These are phyloP conservation scores for Acipenser ruthenus DNA, from an alignment of 2,797 vertebrate genomes.

Conservation along the genomic window DNA sequence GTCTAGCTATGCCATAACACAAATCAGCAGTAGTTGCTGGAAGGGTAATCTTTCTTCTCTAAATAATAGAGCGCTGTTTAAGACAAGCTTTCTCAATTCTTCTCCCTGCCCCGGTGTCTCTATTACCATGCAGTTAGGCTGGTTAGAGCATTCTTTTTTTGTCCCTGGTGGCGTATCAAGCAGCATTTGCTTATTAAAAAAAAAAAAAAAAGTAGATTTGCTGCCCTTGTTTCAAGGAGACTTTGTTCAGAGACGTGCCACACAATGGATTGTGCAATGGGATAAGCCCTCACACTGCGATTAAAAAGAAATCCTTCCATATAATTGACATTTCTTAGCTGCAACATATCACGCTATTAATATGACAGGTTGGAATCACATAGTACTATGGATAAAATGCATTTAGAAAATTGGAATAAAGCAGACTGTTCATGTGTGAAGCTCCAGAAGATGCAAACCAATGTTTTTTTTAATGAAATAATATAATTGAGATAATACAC, in stretches of 20 bases:
- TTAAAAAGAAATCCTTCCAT: neutral
- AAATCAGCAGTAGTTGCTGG: too few relatives aligned
- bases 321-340: neutral
- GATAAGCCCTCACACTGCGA: neutral
- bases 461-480: neutral
- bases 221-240: too few relatives aligned
- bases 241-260: neutral
- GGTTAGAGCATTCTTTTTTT: too few relatives aligned
- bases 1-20: too few relatives aligned
- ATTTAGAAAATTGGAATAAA: neutral
- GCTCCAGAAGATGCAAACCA: neutral
- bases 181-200: too few relatives aligned
- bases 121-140: too few relatives aligned
- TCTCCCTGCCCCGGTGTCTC: too few relatives aligned
- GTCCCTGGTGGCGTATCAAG: too few relatives aligned
- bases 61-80: too few relatives aligned
- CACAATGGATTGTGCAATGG: neutral
- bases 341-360: neutral
- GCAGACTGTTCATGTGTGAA: neutral
- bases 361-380: neutral
- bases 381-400: neutral
- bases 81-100: too few relatives aligned
- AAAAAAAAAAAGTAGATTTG: too few relatives aligned
- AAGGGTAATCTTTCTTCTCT: too few relatives aligned
- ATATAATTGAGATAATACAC: constrained; percentile 14